Conservation (phyloP, 2,888 invertebrate genomes). For the Incurvaria masculella region DNA sequence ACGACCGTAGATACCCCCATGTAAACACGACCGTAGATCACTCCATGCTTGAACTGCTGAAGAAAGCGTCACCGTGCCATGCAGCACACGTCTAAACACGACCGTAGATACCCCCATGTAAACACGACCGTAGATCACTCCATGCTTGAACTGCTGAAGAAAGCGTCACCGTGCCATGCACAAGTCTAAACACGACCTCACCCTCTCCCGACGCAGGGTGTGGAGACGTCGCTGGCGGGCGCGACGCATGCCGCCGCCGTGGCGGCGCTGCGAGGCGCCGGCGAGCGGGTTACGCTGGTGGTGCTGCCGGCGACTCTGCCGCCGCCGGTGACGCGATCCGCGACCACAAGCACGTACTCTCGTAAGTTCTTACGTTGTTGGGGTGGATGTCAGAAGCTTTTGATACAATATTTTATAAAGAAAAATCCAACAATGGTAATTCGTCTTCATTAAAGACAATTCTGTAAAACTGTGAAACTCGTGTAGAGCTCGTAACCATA, state of each 20-base stretch:
- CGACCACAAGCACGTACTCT: conserved; percentile 42
- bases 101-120: too few species aligned
- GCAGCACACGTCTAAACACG: too few species aligned
- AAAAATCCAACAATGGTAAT: not conserved
- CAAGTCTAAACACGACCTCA: too few species aligned
- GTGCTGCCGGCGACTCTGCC: conserved; percentile 44
- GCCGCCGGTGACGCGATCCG: conserved; percentile 38
- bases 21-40: too few species aligned
- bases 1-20: too few species aligned
- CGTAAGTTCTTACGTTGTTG: conserved; percentile 27
- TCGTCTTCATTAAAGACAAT: not conserved
- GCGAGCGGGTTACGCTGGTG: conserved; percentile 46
- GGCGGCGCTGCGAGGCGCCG: conserved; percentile 41
- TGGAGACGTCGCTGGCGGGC: conserved; percentile 47
- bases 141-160: too few species aligned
- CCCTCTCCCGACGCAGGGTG: conserved; percentile 40
- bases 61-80: too few species aligned
- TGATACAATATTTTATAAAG: not conserved
- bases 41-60: too few species aligned
- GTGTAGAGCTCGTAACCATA: not conserved
- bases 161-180: too few species aligned
- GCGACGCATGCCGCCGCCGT: conserved; percentile 51
- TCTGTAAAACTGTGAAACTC: too few species aligned
- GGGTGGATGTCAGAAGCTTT: not conserved
- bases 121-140: too few species aligned